These are phyloP conservation scores for Drosophila auraria DNA, from an alignment of 1,140 invertebrate genomes.

Conservation along the genomic window DNA sequence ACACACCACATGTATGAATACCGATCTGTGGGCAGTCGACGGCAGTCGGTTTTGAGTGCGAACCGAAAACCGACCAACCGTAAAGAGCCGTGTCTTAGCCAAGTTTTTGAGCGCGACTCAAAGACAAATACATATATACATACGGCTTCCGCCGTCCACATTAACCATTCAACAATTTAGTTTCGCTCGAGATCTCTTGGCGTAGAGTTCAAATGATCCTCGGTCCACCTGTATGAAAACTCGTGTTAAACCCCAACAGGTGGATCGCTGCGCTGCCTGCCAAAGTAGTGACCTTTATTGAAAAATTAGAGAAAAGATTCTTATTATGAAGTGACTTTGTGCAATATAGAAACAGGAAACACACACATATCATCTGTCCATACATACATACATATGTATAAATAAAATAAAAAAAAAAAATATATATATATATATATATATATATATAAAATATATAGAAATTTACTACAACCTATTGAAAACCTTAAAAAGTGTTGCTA, in stretches of 20 bases:
- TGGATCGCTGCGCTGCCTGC: constrained; percentile 32
- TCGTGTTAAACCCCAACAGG: constrained; percentile 43
- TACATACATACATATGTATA: not conserved
- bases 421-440: too few relatives aligned
- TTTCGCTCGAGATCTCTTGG: constrained; percentile 79
- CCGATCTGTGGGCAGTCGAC: constrained; percentile 57
- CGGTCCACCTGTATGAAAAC: constrained; percentile 47
- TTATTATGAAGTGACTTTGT: not conserved
- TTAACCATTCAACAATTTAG: constrained; percentile 68
- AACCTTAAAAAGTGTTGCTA: too few relatives aligned
- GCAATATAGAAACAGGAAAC: not conserved
- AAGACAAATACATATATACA: constrained; percentile 37
- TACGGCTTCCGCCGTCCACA: constrained; percentile 57
- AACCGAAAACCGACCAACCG: constrained; percentile 71
- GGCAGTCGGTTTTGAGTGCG: constrained; percentile 58
- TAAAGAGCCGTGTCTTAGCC: constrained; percentile 54
- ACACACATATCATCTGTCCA: not conserved
- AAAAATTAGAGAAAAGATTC: not conserved
- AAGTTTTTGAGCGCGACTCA: constrained; percentile 65
- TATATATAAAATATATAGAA: too few relatives aligned
- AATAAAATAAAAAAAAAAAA: not conserved
- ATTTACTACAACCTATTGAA: too few relatives aligned
- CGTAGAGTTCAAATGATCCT: constrained; percentile 60
- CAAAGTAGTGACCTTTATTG: constrained; percentile 1
- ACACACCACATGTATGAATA: constrained; percentile 5